Evolutionary conservation across 2,888 invertebrate genomes (phyloP).

Genomic region (Archips crataeganus): DNA sequence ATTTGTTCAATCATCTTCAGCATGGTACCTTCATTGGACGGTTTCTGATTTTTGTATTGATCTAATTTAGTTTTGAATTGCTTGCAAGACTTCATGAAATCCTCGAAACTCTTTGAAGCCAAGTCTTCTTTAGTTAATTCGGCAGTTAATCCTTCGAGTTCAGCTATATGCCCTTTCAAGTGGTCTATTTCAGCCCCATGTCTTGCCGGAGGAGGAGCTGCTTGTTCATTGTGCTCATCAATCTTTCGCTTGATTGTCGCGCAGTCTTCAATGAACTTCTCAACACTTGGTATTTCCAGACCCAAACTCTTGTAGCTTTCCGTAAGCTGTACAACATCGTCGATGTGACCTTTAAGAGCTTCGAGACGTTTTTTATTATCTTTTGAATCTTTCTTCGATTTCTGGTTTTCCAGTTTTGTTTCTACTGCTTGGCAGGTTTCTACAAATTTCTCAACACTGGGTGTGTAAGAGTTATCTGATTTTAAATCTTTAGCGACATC

Average conservation of each 20-base stretch:
- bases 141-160: conserved; percentile 50
- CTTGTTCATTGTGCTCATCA: conserved; percentile 41
- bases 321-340: conserved; percentile 52
- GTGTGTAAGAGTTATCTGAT: not conserved
- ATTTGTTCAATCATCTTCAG: conserved; percentile 48
- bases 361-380: conserved; percentile 32
- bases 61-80: conserved; percentile 53
- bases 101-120: conserved; percentile 47
- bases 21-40: not conserved
- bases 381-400: not conserved
- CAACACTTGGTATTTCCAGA: conserved; percentile 49
- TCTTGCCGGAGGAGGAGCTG: conserved; percentile 28
- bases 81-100: conserved; percentile 54
- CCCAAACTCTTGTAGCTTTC: conserved; percentile 52
- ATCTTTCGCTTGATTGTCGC: conserved; percentile 53
- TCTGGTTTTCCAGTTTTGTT: not conserved
- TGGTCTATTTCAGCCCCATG: conserved; percentile 40
- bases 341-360: conserved; percentile 51
- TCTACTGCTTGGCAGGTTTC: not conserved
- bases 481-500: not conserved
- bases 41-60: conserved; percentile 41
- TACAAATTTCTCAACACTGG: conserved; percentile 1
- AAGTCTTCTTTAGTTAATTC: conserved; percentile 46
- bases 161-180: conserved; percentile 48
- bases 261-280: conserved; percentile 54